phyloP scores from a whole-genome alignment of 1,140 invertebrate species.

The Lycorma delicatula region DNA sequence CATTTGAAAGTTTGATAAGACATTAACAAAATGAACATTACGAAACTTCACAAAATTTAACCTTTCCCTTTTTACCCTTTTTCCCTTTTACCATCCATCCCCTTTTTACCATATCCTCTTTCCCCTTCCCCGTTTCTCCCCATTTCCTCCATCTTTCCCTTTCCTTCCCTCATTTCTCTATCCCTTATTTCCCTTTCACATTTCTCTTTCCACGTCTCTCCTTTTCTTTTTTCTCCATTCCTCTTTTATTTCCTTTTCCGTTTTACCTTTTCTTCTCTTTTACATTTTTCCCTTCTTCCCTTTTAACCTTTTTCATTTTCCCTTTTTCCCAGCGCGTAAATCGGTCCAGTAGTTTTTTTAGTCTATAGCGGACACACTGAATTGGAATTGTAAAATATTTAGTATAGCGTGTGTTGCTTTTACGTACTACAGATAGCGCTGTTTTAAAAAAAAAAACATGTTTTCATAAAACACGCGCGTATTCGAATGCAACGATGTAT shows the following conservation, averaged over 20 bases:
- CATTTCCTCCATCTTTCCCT: neutral
- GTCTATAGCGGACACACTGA: no score
- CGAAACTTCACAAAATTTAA: no score
- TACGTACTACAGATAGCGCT: no score
- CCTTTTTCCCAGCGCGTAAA: no score
- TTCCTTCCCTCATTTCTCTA: neutral
- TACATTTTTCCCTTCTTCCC: neutral
- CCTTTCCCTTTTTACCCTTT: neutral
- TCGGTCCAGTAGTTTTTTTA: no score
- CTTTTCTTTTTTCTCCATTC: neutral
- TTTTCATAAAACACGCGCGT: no score
- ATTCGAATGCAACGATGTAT: no score
- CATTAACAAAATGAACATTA: no score
- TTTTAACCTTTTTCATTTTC: neutral
- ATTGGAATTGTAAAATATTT: no score
- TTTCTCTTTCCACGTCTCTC: neutral
- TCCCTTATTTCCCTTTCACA: neutral
- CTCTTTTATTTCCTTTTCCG: neutral
- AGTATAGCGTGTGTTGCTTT: no score
- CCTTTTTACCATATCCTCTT: neutral
- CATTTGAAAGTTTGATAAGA: no score
- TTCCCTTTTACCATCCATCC: neutral
- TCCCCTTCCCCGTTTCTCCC: neutral
- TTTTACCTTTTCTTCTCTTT: neutral
- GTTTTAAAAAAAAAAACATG: no score